phyloP scores from a whole-genome alignment of 2,888 invertebrate species.

The Pinctada fucata region DNA sequence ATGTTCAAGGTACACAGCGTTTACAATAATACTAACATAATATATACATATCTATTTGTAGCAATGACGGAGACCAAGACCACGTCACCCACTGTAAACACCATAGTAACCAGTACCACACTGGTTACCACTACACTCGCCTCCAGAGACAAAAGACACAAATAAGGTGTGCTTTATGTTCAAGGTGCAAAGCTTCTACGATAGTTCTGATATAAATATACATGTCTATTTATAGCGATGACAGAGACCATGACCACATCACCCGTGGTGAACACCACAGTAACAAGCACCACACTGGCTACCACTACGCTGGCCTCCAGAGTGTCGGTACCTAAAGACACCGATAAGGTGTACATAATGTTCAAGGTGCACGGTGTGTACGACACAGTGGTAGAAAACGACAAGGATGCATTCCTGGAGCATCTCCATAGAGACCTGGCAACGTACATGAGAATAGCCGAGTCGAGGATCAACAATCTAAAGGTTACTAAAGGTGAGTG shows the following conservation, averaged over 20 bases:
- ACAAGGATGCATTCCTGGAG: neutral
- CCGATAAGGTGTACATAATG: slow-evolving; percentile 11
- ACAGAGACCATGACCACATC: too few species aligned
- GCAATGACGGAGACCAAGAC: too few species aligned
- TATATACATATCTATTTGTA: too few species aligned
- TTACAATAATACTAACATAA: too few species aligned
- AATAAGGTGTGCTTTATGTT: slow-evolving; percentile 12
- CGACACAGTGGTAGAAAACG: slow-evolving; percentile 9
- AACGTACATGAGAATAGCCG: slow-evolving; percentile 5
- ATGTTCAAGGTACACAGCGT: slow-evolving; percentile 20
- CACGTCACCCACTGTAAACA: too few species aligned
- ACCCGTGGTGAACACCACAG: too few species aligned
- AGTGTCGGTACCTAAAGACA: slow-evolving; percentile 11
- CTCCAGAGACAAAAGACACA: slow-evolving; percentile 8
- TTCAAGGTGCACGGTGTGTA: slow-evolving; percentile 24
- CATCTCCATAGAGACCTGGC: slow-evolving; percentile 10
- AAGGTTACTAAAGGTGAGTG: slow-evolving; percentile 15
- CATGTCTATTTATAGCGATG: too few species aligned
- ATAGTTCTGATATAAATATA: neutral
- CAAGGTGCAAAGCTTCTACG: slow-evolving; percentile 17
- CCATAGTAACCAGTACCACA: neutral
- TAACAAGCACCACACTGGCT: neutral
- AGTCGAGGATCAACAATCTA: slow-evolving; percentile 14
- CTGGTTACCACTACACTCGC: neutral
- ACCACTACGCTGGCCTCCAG: neutral